Evolutionary conservation across 2,797 vertebrate genomes (phyloP).

Genomic region (Ctenochaetus hawaiiensis): DNA sequence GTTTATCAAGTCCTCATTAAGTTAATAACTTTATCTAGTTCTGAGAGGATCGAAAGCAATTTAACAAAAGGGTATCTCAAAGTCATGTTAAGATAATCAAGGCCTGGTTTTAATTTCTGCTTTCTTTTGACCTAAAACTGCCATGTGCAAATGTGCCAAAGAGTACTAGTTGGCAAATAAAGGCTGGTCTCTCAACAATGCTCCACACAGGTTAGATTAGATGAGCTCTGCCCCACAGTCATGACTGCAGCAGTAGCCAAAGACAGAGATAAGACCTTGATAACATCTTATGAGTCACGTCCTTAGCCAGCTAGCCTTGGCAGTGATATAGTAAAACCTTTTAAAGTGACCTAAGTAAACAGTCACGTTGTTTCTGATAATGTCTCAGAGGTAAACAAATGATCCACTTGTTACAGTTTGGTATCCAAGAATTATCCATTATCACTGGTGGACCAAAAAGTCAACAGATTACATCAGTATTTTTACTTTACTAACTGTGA

Average conservation of each 20-base stretch:
- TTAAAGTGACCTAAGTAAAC: slow-evolving; percentile 14
- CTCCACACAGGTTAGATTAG: slow-evolving; percentile 33
- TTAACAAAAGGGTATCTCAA: neutral
- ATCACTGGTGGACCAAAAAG: no score
- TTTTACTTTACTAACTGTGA: neutral
- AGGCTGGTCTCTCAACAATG: neutral
- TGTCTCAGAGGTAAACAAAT: neutral
- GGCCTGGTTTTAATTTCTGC: neutral
- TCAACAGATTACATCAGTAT: neutral
- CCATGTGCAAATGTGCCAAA: neutral
- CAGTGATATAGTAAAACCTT: slow-evolving; percentile 15
- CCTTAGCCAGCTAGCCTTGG: slow-evolving; percentile 2
- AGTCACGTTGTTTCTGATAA: neutral
- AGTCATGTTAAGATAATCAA: neutral
- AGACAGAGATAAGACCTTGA: slow-evolving; percentile 39
- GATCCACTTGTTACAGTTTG: neutral
- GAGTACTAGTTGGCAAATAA: neutral
- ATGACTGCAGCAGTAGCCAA: neutral
- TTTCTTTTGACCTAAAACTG: neutral
- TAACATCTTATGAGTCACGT: slow-evolving; percentile 24
- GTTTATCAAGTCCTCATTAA: no score
- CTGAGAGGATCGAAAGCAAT: neutral
- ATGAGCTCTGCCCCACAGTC: slow-evolving; percentile 12
- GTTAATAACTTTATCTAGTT: no score
- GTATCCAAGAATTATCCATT: neutral